A percentile compares a stretch with the other conserved stretches of the same genome.
These are phyloP conservation scores for Galaxea fascicularis DNA, from an alignment of 92 coral and sea anemone genomes.

Conservation along the genomic window DNA sequence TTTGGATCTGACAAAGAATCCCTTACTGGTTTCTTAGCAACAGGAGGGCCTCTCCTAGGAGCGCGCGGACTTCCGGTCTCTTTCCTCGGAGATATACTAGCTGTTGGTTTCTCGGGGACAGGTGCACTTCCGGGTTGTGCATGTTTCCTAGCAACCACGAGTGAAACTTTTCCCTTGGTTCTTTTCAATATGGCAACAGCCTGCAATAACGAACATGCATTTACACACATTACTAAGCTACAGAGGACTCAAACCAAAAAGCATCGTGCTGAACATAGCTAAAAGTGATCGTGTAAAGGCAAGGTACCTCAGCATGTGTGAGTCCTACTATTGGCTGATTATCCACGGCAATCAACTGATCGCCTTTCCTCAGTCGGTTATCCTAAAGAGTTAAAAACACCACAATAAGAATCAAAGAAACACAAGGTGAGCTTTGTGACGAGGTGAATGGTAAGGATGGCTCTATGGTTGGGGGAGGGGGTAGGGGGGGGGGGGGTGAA, in stretches of 20 bases:
- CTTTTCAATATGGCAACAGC: conserved; percentile 86
- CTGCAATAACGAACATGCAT: conserved; percentile 27
- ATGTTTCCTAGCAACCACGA: conserved; percentile 85
- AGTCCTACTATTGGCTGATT: conserved; percentile 95
- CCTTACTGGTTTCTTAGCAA: conserved; percentile 40
- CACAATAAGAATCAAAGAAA: background rate
- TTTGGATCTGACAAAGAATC: background rate
- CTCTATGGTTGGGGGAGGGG: no score
- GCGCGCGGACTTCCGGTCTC: conserved; percentile 52
- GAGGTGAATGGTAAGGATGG: no score
- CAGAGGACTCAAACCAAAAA: background rate
- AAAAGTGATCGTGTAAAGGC: background rate
- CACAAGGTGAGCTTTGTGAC: background rate
- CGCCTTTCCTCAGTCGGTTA: conserved; percentile 89
- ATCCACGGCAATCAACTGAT: conserved; percentile 92
- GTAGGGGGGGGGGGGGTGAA: no score
- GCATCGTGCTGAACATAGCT: background rate
- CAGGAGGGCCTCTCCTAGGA: conserved; percentile 33
- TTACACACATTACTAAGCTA: background rate
- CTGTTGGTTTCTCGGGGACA: conserved; percentile 42
- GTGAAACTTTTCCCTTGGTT: conserved; percentile 81
- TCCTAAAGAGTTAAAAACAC: conserved; percentile 60
- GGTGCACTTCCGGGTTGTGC: conserved; percentile 58
- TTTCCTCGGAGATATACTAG: conserved; percentile 24
- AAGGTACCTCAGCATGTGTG: conserved; percentile 86